Evolutionary conservation across 2,113 vertebrate genomes (phyloP).

Genomic region (Lontra canadensis): DNA sequence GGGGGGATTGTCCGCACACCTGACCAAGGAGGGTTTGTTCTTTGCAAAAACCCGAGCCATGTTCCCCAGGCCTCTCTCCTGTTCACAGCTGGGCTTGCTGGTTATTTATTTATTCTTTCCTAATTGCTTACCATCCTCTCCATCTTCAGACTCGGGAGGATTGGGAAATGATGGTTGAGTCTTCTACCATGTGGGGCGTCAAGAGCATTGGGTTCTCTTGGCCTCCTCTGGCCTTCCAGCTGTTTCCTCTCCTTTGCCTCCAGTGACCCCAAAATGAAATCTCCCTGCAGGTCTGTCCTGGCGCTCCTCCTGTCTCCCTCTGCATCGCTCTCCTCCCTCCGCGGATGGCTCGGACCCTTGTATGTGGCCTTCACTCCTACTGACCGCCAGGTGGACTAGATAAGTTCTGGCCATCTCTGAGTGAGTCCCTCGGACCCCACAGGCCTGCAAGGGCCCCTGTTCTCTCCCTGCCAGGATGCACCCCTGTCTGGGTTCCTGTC

Average conservation of each 20-base stretch:
- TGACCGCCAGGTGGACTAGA: not conserved
- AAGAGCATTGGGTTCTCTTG: not conserved
- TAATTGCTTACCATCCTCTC: not conserved
- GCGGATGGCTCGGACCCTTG: not conserved
- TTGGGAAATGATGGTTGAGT: rapidly evolving
- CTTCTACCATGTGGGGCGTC: not conserved
- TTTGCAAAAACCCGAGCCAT: not conserved
- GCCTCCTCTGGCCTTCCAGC: not conserved
- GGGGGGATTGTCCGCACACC: not conserved
- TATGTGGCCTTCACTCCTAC: not conserved
- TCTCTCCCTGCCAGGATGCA: not conserved
- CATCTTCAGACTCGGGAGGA: not conserved
- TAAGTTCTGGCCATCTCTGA: not conserved
- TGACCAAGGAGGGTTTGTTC: not conserved
- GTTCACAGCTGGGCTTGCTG: not conserved
- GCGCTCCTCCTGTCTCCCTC: not conserved
- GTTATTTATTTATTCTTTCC: not conserved
- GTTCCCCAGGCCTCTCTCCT: not conserved
- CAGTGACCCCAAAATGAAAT: not conserved
- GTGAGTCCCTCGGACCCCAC: rapidly evolving
- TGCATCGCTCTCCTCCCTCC: not conserved
- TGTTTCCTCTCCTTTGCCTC: not conserved
- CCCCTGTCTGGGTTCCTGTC: not conserved
- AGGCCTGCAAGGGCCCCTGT: not conserved
- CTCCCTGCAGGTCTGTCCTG: no score